Evolutionary conservation across 2,888 invertebrate species (phyloP).

Genomic region (Ophioninae sp.): DNA sequence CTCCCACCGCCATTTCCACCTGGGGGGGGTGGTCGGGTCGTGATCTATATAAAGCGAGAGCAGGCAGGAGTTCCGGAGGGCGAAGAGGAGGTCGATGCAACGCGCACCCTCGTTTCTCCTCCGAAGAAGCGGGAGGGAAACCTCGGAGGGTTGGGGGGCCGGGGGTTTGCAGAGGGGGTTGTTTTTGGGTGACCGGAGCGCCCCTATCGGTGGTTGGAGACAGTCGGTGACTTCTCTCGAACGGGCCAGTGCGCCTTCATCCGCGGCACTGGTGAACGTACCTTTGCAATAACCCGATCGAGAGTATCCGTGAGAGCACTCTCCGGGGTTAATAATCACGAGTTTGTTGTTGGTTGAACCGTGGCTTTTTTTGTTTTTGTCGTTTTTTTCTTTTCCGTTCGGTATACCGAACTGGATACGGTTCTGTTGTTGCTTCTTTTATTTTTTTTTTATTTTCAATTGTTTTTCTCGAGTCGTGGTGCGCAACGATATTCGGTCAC

Average conservation of each 20-base stretch:
- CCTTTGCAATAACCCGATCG: conserved; percentile 45
- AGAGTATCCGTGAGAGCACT: conserved; percentile 5
- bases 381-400: no score
- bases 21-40: not conserved
- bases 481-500: no score
- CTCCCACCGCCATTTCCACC: no score
- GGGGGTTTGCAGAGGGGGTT: conserved; percentile 62
- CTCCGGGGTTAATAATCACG: conserved; percentile 29
- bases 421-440: no score
- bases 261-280: conserved; percentile 73
- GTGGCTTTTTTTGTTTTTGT: no score
- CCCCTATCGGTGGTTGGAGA: conserved; percentile 65
- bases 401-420: no score
- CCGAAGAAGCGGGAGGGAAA: no score
- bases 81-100: conserved; percentile 49
- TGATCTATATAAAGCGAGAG: conserved; percentile 47
- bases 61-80: conserved; percentile 31
- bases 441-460: no score
- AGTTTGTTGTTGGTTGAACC: not conserved
- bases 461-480: no score
- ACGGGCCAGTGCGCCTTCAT: conserved; percentile 77
- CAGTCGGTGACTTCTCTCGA: conserved; percentile 61
- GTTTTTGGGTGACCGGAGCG: conserved; percentile 74
- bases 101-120: conserved; percentile 45
- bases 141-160: no score